Percentiles rank a stretch among this genome's conserved stretches.
Conservation (phyloP, 2,797 vertebrate species). For the Harpagifer antarcticus region DNA sequence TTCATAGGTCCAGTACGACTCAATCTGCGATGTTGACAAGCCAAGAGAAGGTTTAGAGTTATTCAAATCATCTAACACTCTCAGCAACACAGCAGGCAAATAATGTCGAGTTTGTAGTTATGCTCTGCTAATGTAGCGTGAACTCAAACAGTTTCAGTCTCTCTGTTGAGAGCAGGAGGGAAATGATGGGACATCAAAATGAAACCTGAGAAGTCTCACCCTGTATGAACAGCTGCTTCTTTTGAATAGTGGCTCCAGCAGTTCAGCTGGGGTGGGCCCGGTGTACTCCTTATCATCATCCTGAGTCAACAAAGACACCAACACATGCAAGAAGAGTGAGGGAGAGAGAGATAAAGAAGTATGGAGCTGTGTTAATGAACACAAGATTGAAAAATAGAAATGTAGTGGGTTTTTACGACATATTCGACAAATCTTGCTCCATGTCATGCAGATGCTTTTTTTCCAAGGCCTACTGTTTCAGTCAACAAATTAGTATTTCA, state of each 20-base stretch:
- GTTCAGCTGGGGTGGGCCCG: constrained; percentile 88
- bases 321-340: background rate
- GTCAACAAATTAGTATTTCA: background rate
- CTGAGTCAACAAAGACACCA: constrained; percentile 73
- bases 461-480: background rate
- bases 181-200: constrained; percentile 19
- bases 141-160: constrained; percentile 22
- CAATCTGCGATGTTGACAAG: constrained; percentile 87
- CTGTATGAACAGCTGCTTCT: constrained; percentile 98
- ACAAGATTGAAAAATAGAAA: background rate
- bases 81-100: background rate
- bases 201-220: constrained; percentile 80
- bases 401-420: too few relatives aligned
- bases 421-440: background rate
- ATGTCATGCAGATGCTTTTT: background rate
- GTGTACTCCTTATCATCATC: constrained; percentile 90
- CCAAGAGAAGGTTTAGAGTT: background rate
- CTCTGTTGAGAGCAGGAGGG: background rate
- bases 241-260: constrained; percentile 95
- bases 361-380: background rate
- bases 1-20: constrained; percentile 99
- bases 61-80: background rate
- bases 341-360: background rate
- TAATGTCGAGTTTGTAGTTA: background rate
- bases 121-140: constrained; percentile 22